Evolutionary conservation across 1,140 invertebrate genomes (phyloP).

Genomic region (Linepithema humile): DNA sequence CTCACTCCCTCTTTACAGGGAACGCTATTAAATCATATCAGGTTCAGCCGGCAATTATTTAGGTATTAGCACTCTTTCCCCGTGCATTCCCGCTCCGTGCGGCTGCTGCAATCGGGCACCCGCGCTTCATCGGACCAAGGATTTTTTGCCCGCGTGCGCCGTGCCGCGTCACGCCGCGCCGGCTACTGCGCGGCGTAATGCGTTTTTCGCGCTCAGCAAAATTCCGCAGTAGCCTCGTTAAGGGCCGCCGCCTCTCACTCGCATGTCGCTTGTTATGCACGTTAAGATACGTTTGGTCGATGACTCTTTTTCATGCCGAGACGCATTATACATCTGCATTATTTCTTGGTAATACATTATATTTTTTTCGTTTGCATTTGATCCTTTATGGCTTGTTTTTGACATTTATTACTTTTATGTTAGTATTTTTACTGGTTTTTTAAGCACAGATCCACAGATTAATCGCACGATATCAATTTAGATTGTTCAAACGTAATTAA

Average conservation of each 20-base stretch:
- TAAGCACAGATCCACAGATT: background rate
- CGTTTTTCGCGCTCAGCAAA: constrained; percentile 51
- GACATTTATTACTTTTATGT: background rate
- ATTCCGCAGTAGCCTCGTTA: constrained; percentile 38
- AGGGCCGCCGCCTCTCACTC: background rate
- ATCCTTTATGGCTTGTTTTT: background rate
- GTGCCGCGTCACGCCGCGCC: background rate
- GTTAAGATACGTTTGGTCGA: background rate
- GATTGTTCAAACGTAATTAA: constrained; percentile 24
- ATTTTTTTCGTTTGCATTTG: background rate
- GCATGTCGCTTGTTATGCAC: constrained; percentile 1
- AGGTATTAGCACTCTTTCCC: constrained; percentile 76
- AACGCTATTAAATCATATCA: constrained; percentile 78
- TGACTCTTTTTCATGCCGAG: background rate
- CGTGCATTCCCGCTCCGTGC: constrained; percentile 39
- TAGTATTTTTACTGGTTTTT: background rate
- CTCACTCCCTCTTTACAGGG: background rate
- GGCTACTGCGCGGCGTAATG: background rate
- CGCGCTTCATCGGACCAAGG: constrained; percentile 1
- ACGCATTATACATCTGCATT: background rate
- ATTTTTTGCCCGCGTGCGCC: constrained; percentile 49
- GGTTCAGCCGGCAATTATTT: constrained; percentile 79
- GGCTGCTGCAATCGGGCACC: constrained; percentile 18
- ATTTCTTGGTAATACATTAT: background rate
- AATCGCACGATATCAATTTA: background rate